Evolutionary conservation across 2,888 invertebrate genomes (phyloP).

Genomic region (Rhingia rostrata): DNA sequence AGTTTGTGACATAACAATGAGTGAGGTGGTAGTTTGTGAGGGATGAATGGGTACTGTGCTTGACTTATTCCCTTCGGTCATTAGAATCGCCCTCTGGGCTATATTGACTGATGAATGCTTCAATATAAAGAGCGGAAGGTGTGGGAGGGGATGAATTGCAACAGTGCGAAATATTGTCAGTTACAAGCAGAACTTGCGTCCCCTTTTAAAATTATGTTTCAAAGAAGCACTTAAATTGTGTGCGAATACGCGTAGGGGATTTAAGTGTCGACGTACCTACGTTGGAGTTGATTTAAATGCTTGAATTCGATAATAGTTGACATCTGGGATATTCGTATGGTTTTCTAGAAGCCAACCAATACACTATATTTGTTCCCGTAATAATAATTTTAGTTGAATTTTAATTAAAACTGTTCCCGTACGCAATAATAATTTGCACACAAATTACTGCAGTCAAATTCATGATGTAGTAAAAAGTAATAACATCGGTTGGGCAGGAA

Average conservation of each 20-base stretch:
- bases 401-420: too few relatives aligned
- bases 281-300: neutral
- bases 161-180: slow-evolving; percentile 23
- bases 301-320: neutral
- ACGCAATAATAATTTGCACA: too few relatives aligned
- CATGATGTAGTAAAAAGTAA: too few relatives aligned
- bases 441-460: too few relatives aligned
- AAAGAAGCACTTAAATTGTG: neutral
- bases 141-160: slow-evolving; percentile 18
- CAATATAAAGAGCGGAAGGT: neutral
- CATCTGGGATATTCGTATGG: neutral
- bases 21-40: slow-evolving; percentile 43
- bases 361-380: too few relatives aligned
- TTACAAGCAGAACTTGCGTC: neutral
- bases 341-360: too few relatives aligned
- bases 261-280: neutral
- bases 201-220: slow-evolving; percentile 5
- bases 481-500: too few relatives aligned
- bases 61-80: slow-evolving; percentile 24
- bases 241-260: neutral
- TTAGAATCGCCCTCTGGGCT: slow-evolving; percentile 25
- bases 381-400: too few relatives aligned
- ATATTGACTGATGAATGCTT: slow-evolving; percentile 30
- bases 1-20: slow-evolving; percentile 24
- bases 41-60: slow-evolving; percentile 49